Evolutionary conservation across 2,888 invertebrate species (phyloP), one percentile per base, ranked within the genome.

Genomic region (Drosophila algonquin): DNA sequence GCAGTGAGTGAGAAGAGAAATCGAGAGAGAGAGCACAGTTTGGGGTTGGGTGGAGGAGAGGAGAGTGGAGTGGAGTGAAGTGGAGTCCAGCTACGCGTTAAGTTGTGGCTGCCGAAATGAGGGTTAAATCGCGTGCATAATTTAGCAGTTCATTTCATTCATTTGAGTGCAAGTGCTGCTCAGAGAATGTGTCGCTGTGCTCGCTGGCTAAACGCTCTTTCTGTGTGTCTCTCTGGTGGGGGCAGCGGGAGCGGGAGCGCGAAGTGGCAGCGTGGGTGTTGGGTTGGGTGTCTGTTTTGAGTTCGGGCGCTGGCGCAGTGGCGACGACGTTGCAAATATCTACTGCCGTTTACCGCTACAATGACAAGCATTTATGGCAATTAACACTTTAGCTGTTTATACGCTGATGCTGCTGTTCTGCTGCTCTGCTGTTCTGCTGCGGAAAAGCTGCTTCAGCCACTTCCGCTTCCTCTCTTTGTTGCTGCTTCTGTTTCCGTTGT

Each of bases 341-440:
- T 89, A 90, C 89, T 89, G 90, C 89, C 92, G 90, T 91, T 91
- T 92, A 91, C 90, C 87, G 90, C 90, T 90, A 92, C 91, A 92
- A 92, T 91, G 92, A 91, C 92, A 91, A 91, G 91, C 91, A 92
- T 92, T 92, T 92, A 92, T 91, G 90, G 91, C 92, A 92, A 92
- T 92, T 92, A 92, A 92, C 92, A 92, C 92, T 92, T 92, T 91
- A 91, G 90, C 91, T 92, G 90, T 91, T 92, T 92, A 91, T 87
- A 82, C 76, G 87, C 85, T 78, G 78, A 69, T 80, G 61, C 78
- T 58, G 65, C 73, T 63, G 64, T 61, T 63, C 35, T 12, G 45
- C 58, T 35, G 63, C 7, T 27, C 35, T 18, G 54, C 16, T 24
- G 67, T 52, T 59, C 40, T 60, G 58, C 32, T 58, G 24, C 74